These are phyloP conservation scores for Thyatira batis DNA, from an alignment of 2,888 invertebrate genomes.

Conservation along the genomic window DNA sequence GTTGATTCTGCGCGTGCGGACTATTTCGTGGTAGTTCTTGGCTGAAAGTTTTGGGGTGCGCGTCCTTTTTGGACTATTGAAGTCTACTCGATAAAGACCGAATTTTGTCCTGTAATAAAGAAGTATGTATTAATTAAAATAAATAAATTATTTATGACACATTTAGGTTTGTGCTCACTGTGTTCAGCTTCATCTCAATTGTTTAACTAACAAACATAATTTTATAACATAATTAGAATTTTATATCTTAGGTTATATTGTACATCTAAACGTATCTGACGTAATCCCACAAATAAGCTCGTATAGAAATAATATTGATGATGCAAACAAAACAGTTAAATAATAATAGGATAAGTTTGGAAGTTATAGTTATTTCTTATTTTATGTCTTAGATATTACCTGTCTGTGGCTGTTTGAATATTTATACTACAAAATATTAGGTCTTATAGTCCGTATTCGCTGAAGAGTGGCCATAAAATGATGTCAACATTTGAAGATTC, in stretches of 20 bases:
- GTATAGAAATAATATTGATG: too few species aligned
- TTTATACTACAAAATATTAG: neutral
- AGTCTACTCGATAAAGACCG: slow-evolving; percentile 74
- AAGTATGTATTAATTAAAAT: slow-evolving; percentile 11
- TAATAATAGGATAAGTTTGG: neutral
- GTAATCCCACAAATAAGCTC: too few species aligned
- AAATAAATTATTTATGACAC: neutral
- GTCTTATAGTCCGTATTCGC: too few species aligned
- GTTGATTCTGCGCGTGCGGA: slow-evolving; percentile 57
- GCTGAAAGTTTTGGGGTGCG: slow-evolving; percentile 75
- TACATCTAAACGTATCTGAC: too few species aligned
- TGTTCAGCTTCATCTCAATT: too few species aligned
- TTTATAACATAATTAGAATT: too few species aligned
- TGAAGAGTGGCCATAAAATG: too few species aligned
- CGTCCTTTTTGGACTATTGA: slow-evolving; percentile 58
- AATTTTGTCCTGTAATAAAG: slow-evolving; percentile 67
- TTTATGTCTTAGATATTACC: neutral
- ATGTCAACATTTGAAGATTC: too few species aligned
- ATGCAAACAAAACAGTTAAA: neutral
- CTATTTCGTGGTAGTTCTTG: slow-evolving; percentile 65
- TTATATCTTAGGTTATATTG: too few species aligned
- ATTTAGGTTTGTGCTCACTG: slow-evolving; percentile 2
- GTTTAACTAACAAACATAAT: too few species aligned
- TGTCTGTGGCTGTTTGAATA: neutral
- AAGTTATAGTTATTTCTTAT: neutral